These are phyloP conservation scores for Plestiodon gilberti DNA, from an alignment of 2,113 vertebrate genomes.

Conservation along the genomic window DNA sequence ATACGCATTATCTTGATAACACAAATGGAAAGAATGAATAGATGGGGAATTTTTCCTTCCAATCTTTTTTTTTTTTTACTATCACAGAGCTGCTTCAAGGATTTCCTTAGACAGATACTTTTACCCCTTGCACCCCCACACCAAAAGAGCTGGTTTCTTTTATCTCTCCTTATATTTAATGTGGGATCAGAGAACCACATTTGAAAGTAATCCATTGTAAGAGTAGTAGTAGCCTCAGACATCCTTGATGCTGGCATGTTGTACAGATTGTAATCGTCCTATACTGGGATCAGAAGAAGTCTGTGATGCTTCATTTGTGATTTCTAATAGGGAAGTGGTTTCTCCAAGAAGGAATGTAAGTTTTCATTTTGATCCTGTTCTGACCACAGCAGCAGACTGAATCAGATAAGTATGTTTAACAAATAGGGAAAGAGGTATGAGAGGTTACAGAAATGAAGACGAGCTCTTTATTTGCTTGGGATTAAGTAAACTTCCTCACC, in stretches of 20 bases:
- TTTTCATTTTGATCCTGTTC: constrained; percentile 12
- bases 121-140: neutral
- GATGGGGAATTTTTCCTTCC: neutral
- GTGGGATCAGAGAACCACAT: constrained; percentile 8
- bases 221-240: neutral
- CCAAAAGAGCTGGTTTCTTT: neutral
- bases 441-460: neutral
- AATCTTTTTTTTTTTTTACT: no score
- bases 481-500: constrained; percentile 16
- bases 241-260: constrained; percentile 7
- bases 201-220: constrained; percentile 15
- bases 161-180: constrained; percentile 18
- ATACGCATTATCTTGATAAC: neutral
- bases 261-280: neutral
- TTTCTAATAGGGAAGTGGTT: neutral
- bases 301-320: neutral
- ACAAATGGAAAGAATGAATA: neutral
- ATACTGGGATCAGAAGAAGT: neutral
- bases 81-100: neutral
- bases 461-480: neutral
- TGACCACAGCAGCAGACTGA: neutral
- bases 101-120: constrained; percentile 5
- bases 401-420: constrained; percentile 14
- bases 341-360: neutral
- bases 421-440: neutral